phyloP scores from a whole-genome alignment of 2,888 invertebrate species.

The Synergus itoensis region DNA sequence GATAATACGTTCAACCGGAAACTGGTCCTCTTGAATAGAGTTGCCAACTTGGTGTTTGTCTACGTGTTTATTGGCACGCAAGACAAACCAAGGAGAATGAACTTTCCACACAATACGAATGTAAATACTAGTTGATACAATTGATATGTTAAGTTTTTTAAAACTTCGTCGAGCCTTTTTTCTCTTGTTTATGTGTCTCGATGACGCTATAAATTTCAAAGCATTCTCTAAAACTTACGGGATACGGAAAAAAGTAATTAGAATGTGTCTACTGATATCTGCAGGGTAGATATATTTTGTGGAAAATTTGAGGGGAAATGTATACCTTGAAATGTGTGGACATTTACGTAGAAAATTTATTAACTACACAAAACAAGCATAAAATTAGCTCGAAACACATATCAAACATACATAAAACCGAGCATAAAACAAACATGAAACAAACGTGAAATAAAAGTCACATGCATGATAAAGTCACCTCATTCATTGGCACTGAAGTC shows the following conservation, averaged over 20 bases:
- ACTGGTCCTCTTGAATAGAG: conserved; percentile 3
- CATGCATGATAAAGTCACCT: conserved; percentile 44
- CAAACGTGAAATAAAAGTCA: background rate
- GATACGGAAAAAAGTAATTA: too few species aligned
- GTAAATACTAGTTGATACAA: background rate
- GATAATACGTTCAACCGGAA: conserved; percentile 14
- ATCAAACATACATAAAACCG: too few species aligned
- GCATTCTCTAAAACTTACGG: too few species aligned
- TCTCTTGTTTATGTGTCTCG: too few species aligned
- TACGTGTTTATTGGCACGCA: conserved; percentile 25
- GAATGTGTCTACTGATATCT: too few species aligned
- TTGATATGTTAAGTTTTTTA: background rate
- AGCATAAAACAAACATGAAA: background rate
- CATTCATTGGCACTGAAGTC: conserved; percentile 66
- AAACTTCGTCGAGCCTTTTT: too few species aligned
- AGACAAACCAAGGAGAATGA: conserved; percentile 22
- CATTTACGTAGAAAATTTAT: too few species aligned
- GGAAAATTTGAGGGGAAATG: too few species aligned
- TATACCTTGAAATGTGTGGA: too few species aligned
- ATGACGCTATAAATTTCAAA: too few species aligned
- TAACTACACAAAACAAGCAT: too few species aligned
- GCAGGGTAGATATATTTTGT: too few species aligned
- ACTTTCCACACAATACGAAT: conserved; percentile 6
- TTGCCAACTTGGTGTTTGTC: conserved; percentile 6
- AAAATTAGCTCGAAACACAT: background rate